Evolutionary conservation across 37 sponge, comb jelly and placozoan species (phyloP).

Genomic region (Bolinopsis microptera): DNA sequence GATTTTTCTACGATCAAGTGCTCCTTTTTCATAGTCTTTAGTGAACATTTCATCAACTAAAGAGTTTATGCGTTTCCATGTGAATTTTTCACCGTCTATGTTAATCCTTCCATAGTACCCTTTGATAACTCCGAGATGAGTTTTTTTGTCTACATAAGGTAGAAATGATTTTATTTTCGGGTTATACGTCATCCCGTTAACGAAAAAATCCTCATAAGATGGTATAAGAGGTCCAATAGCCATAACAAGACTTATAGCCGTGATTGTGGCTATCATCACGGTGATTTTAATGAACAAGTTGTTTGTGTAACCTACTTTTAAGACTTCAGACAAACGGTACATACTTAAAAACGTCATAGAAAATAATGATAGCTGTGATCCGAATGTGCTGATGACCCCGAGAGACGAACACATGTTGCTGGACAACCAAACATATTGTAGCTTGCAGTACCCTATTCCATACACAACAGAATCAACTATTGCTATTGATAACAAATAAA

Average conservation of each 20-base stretch:
- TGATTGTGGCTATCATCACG: not conserved
- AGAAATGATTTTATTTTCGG: not conserved
- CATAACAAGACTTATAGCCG: not conserved
- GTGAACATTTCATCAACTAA: not conserved
- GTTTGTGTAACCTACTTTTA: not conserved
- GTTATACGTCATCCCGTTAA: constrained; percentile 13
- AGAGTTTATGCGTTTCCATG: not conserved
- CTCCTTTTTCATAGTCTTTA: not conserved
- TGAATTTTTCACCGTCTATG: not conserved
- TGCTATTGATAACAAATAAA: not conserved
- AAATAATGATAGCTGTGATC: not conserved
- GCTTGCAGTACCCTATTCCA: not conserved
- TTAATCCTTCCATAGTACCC: not conserved
- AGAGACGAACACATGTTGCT: not conserved
- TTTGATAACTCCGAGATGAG: not conserved
- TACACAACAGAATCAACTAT: not conserved
- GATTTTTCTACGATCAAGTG: not conserved
- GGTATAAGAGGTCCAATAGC: not conserved
- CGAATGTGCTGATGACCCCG: not conserved
- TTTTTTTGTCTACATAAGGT: not conserved
- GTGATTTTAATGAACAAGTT: not conserved
- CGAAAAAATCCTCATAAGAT: constrained; percentile 13
- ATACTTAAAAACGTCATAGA: constrained; percentile 10
- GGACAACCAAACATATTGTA: not conserved
- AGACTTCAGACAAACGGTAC: not conserved